Conservation (phyloP, 2,888 invertebrate genomes). For the Drosophila leonis region DNA sequence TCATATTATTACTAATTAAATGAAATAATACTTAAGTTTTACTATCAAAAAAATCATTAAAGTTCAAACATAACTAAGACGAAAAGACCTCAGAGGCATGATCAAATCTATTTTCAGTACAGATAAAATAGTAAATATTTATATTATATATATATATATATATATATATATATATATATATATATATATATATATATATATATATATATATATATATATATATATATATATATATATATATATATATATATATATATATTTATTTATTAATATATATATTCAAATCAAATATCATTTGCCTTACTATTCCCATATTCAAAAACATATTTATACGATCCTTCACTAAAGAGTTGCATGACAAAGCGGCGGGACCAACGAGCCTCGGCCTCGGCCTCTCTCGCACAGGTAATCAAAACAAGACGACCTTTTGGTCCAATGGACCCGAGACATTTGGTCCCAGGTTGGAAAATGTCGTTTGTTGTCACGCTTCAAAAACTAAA, state of each 20-base stretch:
- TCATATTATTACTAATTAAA: no score
- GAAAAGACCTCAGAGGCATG: no score
- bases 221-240: not conserved
- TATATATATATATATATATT: not conserved
- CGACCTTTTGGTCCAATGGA: constrained; percentile 17
- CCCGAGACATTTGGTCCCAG: constrained; percentile 27
- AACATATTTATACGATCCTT: not conserved
- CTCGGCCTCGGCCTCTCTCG: constrained; percentile 26
- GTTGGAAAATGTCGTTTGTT: constrained; percentile 67
- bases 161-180: not conserved
- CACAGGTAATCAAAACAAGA: constrained; percentile 60
- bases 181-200: not conserved
- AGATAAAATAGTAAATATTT: no score
- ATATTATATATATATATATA: not conserved
- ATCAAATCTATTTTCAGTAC: no score
- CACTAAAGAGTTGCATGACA: not conserved
- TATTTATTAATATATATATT: not conserved
- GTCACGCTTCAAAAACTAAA: constrained; percentile 72
- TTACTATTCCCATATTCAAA: not conserved
- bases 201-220: not conserved
- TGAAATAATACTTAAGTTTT: no score
- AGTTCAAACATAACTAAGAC: no score
- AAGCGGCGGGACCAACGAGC: constrained; percentile 1
- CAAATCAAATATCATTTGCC: not conserved
- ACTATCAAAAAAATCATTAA: no score